Evolutionary conservation across 2,888 invertebrate genomes (phyloP), one percentile per base, ranked within the genome.

Genomic region (Bombylius major): DNA sequence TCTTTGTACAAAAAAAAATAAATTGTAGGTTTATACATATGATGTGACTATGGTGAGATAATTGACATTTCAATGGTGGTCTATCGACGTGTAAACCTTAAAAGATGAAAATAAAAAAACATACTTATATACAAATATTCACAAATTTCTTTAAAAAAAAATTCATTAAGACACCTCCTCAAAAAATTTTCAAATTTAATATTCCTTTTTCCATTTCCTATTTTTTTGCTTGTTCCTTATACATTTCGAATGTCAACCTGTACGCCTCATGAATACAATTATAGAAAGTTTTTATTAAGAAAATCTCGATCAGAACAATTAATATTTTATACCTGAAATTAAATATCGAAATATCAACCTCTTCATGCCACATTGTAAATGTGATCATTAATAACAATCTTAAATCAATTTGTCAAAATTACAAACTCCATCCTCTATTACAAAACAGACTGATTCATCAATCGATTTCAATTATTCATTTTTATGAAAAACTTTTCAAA

Each of bases 361-460:
- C 9, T 36, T 9, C 36, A 4, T 36, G 36, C 9, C 23, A 23
- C 23, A 23, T 6, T 36, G 4, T 36, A 4, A 8, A 36, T 36
- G 36, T 36, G 48, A 50, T 59, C 59, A 59, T 59, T 55, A 59
- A 59, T 59, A 59, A 59, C 52, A 59, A 59, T 57, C 51, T 53
- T 36, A 34, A 53, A 36, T 51, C 59, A 59, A 59, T 59, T 59
- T 59, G 59, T 59, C 59, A 59, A 59, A 59, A 59, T 59, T 59
- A 59, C 53, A 52, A 59, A 59, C 57, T 53, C 49, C 54, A 59
- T 55, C 55, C 52, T 55, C 32, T 33, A 49, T 31, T 45, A 23
- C 42, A 49, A 51, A 55, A 53, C 53, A 44, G 53, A 53, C 53
- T 34, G 33, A 53, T 47, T 49, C 31, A 33, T n/a, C 47, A 39